A percentile compares a stretch with the other conserved stretches of the same genome.
phyloP scores from a whole-genome alignment of 2,888 invertebrate genomes.

The Palloptera scutellata region DNA sequence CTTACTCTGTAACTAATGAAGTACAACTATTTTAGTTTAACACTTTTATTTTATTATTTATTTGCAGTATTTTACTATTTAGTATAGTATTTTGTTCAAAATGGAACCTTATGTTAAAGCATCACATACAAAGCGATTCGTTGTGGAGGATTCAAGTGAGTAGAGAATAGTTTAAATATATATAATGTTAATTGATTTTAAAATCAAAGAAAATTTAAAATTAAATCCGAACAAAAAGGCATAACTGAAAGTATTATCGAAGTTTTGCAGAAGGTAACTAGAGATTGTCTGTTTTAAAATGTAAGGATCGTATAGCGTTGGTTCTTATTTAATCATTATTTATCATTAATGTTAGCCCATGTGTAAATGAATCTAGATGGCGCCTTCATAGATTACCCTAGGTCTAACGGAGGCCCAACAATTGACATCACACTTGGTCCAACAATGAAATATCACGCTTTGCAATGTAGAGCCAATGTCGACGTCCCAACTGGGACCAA shows the following conservation, averaged over 20 bases:
- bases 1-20: no score
- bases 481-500: no score
- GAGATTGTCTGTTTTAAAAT: no score
- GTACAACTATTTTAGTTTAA: background rate
- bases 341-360: no score
- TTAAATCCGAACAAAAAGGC: background rate
- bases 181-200: background rate
- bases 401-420: no score
- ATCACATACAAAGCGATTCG: conserved; percentile 54
- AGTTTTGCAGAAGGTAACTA: background rate
- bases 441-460: no score
- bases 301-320: no score
- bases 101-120: conserved; percentile 47
- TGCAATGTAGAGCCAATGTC: no score
- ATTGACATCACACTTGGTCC: no score
- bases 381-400: no score
- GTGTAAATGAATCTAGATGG: no score
- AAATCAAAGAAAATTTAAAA: background rate
- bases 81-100: conserved; percentile 9
- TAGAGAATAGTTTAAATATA: conserved; percentile 25
- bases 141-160: conserved; percentile 59
- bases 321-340: no score
- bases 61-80: background rate
- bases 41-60: background rate
- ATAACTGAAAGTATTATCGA: background rate